Conservation (phyloP, 1,140 invertebrate species). For the Thaumatotibia leucotreta region DNA sequence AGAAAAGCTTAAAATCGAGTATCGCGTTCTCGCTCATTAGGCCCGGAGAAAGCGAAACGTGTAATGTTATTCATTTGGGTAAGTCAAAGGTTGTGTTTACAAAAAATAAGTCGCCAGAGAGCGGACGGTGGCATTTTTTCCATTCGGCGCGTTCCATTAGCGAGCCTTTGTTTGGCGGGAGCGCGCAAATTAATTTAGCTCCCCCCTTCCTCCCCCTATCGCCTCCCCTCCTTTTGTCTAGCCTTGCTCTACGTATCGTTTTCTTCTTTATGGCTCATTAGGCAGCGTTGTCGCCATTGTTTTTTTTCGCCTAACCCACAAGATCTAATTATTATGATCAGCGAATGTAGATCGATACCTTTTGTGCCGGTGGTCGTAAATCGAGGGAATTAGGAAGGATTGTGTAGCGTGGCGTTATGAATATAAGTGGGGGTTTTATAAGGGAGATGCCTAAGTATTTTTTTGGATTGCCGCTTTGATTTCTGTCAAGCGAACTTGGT, state of each 20-base stretch:
- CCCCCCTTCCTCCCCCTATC: constrained; percentile 59
- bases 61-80: constrained; percentile 73
- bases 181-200: constrained; percentile 77
- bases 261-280: constrained; percentile 77
- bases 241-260: constrained; percentile 74
- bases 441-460: too few species aligned
- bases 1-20: constrained; percentile 38
- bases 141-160: constrained; percentile 76
- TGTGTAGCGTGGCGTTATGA: background rate
- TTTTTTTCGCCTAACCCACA: constrained; percentile 62
- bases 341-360: constrained; percentile 33
- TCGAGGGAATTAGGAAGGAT: constrained; percentile 7
- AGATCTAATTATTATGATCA: constrained; percentile 66
- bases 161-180: constrained; percentile 75
- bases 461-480: too few species aligned
- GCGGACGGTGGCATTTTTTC: constrained; percentile 76
- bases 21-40: constrained; percentile 65
- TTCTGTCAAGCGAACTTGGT: too few species aligned
- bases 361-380: constrained; percentile 9
- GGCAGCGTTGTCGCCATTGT: constrained; percentile 72
- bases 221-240: constrained; percentile 67
- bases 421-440: background rate
- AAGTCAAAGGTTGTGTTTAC: constrained; percentile 75
- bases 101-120: constrained; percentile 71
- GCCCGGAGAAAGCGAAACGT: constrained; percentile 66